A percentile compares a stretch with the other conserved stretches of the same genome.
phyloP scores from a whole-genome alignment of 2,888 invertebrate genomes.

The Alviniconcha strummeri region DNA sequence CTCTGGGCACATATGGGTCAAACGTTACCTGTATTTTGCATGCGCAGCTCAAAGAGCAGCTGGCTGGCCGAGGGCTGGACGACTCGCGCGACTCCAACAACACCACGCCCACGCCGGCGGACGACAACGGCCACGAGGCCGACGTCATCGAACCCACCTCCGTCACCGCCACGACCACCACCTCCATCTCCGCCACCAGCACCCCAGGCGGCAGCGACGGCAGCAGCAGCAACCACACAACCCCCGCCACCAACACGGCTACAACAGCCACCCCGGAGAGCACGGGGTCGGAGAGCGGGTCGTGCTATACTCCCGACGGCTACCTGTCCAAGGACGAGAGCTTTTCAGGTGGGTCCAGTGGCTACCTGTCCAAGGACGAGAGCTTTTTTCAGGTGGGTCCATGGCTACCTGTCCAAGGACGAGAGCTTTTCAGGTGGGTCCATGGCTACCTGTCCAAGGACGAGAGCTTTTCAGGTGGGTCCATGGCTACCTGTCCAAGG shows the following conservation, averaged over 20 bases:
- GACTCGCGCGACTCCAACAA: slow-evolving; percentile 27
- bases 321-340: slow-evolving; percentile 49
- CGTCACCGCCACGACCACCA: slow-evolving; percentile 6
- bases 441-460: slow-evolving; percentile 45
- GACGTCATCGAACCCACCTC: neutral
- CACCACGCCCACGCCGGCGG: slow-evolving; percentile 31
- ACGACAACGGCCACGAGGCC: slow-evolving; percentile 4
- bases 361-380: too few relatives aligned
- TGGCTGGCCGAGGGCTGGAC: slow-evolving; percentile 14
- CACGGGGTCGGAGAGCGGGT: slow-evolving; percentile 12
- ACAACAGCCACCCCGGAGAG: slow-evolving; percentile 47
- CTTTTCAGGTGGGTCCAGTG: slow-evolving; percentile 24
- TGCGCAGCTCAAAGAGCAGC: slow-evolving; percentile 34
- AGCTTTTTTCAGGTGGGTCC: too few relatives aligned
- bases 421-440: slow-evolving; percentile 36
- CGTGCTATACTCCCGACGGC: slow-evolving; percentile 41
- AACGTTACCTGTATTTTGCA: too few relatives aligned
- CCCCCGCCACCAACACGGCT: slow-evolving; percentile 45
- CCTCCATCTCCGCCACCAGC: slow-evolving; percentile 39
- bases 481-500: slow-evolving; percentile 43
- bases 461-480: slow-evolving; percentile 37
- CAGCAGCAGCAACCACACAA: neutral
- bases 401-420: slow-evolving; percentile 45
- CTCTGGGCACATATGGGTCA: too few relatives aligned
- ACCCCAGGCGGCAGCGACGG: slow-evolving; percentile 31